Conservation (phyloP, 2,797 vertebrate species). For the Acrossocheilus wenchowensis region DNA sequence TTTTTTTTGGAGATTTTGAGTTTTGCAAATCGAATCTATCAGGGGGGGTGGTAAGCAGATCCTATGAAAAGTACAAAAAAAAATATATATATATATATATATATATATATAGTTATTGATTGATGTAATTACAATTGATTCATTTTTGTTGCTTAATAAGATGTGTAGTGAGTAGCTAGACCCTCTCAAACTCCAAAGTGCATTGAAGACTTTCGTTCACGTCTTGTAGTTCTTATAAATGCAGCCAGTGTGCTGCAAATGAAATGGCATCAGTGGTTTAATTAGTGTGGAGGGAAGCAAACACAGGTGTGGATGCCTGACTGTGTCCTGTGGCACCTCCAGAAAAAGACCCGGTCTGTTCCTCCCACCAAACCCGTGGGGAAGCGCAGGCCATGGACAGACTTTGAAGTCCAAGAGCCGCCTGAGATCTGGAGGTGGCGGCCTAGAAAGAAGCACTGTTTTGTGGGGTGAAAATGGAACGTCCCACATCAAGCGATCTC, state of each 20-base stretch:
- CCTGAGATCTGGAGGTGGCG: conserved; percentile 67
- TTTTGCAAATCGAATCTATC: background rate
- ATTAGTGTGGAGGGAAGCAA: conserved; percentile 79
- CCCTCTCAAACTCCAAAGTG: background rate
- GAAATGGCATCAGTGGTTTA: conserved; percentile 77
- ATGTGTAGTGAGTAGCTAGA: background rate
- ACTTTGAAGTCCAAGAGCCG: conserved; percentile 76
- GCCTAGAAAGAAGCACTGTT: conserved; percentile 74
- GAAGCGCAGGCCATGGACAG: conserved; percentile 69
- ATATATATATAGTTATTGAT: background rate
- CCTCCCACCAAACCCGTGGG: conserved; percentile 57
- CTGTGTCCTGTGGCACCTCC: conserved; percentile 38
- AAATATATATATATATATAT: no score
- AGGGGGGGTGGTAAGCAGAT: no score
- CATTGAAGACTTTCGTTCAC: conserved; percentile 6
- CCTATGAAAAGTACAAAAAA: background rate
- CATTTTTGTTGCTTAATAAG: background rate
- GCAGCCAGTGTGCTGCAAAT: conserved; percentile 75
- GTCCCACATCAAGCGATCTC: conserved; percentile 78
- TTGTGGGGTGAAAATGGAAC: conserved; percentile 78
- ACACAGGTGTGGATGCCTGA: conserved; percentile 81
- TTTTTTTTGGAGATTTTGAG: no score
- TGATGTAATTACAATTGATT: background rate
- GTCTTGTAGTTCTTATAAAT: conserved; percentile 72
- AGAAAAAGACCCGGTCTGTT: conserved; percentile 81